Conservation (phyloP, 2,888 invertebrate species). For the Sesia bembeciformis region DNA sequence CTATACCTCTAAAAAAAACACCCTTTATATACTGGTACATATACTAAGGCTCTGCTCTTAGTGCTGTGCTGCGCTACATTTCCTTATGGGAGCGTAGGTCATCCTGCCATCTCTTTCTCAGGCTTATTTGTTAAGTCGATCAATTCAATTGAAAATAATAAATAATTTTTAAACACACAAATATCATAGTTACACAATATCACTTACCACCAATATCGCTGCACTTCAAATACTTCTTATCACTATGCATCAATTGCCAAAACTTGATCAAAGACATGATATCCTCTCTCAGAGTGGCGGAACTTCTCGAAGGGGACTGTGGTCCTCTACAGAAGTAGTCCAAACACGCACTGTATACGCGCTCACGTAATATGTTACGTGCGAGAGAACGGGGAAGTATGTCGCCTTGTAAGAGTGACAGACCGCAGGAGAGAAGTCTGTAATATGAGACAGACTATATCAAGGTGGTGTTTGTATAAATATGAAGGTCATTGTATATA, state of each 20-base stretch:
- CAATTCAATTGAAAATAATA: not conserved
- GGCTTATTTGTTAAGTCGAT: too few species aligned
- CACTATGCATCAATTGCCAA: slow-evolving; percentile 96
- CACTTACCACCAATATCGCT: slow-evolving; percentile 84
- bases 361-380: slow-evolving; percentile 93
- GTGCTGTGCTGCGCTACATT: too few species aligned
- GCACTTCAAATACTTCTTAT: slow-evolving; percentile 91
- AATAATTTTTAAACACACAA: not conserved
- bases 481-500: not conserved
- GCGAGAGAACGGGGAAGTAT: slow-evolving; percentile 88
- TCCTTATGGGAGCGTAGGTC: too few species aligned
- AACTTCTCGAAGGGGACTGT: slow-evolving; percentile 89
- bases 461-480: too few species aligned
- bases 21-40: too few species aligned
- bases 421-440: slow-evolving; percentile 90
- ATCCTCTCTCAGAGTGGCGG: slow-evolving; percentile 88
- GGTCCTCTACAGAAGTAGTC: slow-evolving; percentile 96
- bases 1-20: too few species aligned
- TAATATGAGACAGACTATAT: too few species aligned
- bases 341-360: slow-evolving; percentile 94
- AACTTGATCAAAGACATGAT: slow-evolving; percentile 91
- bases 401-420: slow-evolving; percentile 95
- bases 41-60: too few species aligned
- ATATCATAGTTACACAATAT: not conserved
- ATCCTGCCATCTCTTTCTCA: too few species aligned